Evolutionary conservation across 2,888 invertebrate genomes (phyloP), one percentile per base, ranked within the genome.

Genomic region (Hypomecis punctinalis): DNA sequence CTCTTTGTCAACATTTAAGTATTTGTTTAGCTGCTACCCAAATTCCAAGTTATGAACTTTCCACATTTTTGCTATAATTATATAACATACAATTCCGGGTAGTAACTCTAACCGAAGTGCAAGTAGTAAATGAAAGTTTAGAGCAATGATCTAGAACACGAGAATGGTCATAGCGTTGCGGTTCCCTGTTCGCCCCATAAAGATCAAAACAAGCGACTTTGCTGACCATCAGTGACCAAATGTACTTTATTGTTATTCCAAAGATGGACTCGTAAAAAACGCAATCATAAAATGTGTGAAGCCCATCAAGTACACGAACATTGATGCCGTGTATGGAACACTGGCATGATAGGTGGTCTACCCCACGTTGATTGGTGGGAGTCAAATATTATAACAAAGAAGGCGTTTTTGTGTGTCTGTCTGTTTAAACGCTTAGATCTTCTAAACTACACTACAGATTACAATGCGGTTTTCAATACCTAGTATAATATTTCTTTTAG

Each of bases 181-280:
- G 37, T 56, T n/a, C 10, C 33, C 51, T 43, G n/a, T 33, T 51
- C 33, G 46, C 46, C 42, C 35, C 45, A 4, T 5, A 10, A 39
- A 51, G 23, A 43, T 7, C n/a, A 46, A 42, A 47, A 36, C 37
- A 33, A 35, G 43, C 54, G 45, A 57, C 58, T 59, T 56, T 55
- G 46, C 42, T 60, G 43, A 61, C 64, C 58, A 63, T 60, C 61
- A 54, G 39, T 37, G 35, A 53, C 46, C 42, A 39, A 23, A 40
- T 5, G 8, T 10, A 49, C 42, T 52, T 68, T 52, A 61, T 67
- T 65, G 67, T 68, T 46, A 71, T 63, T 68, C 63, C 55, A 52
- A 62, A 53, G 51, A 56, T 59, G 55, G 37, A 60, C 51, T 52
- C 61, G 62, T 69, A 66, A 60, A 57, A 58, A 60, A 36, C n/a